A percentile compares a stretch with the other conserved stretches of the same genome.
Conservation (phyloP, 2,888 invertebrate species). For the Tiliacea citrago region DNA sequence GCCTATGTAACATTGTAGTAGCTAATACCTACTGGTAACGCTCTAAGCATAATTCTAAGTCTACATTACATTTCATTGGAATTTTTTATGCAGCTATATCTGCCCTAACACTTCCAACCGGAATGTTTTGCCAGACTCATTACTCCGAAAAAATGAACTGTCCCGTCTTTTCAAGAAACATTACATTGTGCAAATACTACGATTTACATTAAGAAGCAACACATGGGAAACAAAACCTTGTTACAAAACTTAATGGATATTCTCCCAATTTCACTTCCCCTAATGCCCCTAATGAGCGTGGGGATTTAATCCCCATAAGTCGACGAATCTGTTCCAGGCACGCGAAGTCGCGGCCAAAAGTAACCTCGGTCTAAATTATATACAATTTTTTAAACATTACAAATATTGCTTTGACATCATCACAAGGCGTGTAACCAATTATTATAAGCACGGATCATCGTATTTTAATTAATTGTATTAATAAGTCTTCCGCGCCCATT, state of each 20-base stretch:
- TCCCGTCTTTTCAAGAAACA: not conserved
- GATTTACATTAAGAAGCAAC: conserved; percentile 9
- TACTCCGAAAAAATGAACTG: not conserved
- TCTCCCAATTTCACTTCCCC: conserved; percentile 48
- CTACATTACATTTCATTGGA: not conserved
- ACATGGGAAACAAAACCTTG: conserved; percentile 33
- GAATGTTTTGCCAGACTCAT: not conserved
- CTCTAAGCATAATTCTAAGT: not conserved
- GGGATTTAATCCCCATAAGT: conserved; percentile 62
- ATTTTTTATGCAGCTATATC: not conserved
- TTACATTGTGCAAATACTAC: conserved; percentile 5
- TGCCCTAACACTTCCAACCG: not conserved
- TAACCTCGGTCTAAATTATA: conserved; percentile 29
- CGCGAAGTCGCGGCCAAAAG: conserved; percentile 46
- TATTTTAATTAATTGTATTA: conserved; percentile 30
- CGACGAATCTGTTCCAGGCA: conserved; percentile 52
- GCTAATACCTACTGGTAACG: not conserved
- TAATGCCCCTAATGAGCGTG: conserved; percentile 55
- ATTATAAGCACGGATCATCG: conserved; percentile 18
- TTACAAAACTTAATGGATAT: conserved; percentile 51
- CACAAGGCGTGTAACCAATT: conserved; percentile 12
- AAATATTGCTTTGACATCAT: conserved; percentile 23
- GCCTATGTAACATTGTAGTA: not conserved
- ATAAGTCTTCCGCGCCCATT: not conserved
- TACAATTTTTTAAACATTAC: conserved; percentile 25